These are phyloP conservation scores for Papilio dardanus DNA, from an alignment of 1,140 invertebrate species.

Conservation along the genomic window DNA sequence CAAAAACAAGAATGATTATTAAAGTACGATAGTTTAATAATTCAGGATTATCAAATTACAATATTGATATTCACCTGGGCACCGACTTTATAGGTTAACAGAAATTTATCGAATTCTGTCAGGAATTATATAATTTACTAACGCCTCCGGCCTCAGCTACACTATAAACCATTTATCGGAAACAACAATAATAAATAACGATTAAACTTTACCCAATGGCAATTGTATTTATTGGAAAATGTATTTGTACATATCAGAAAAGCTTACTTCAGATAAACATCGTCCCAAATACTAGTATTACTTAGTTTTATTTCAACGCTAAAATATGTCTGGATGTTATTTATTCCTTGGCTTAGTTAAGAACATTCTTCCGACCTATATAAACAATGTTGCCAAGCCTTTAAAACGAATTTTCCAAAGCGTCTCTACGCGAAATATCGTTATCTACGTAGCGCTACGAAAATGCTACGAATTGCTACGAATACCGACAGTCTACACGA, in stretches of 20 bases:
- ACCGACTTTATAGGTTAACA: background rate
- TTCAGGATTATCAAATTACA: background rate
- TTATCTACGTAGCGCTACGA: background rate
- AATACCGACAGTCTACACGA: background rate
- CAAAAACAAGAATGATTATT: too few species aligned
- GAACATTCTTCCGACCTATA: background rate
- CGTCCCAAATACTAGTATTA: background rate
- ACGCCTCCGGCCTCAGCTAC: background rate
- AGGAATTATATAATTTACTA: background rate
- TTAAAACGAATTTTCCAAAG: conserved; percentile 5
- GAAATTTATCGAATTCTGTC: conserved; percentile 1
- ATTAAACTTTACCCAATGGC: background rate
- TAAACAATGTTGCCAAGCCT: background rate
- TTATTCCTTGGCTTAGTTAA: background rate
- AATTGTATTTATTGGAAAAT: background rate
- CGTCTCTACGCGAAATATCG: background rate
- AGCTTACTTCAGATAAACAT: background rate
- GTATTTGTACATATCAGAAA: background rate
- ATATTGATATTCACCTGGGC: background rate
- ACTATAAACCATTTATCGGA: background rate
- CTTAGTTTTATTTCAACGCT: background rate
- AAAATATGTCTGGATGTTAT: background rate
- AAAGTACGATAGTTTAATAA: background rate
- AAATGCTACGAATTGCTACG: conserved; percentile 7
- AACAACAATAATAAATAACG: background rate